Conservation (phyloP, 1,140 invertebrate genomes). For the Megalopta genalis region DNA sequence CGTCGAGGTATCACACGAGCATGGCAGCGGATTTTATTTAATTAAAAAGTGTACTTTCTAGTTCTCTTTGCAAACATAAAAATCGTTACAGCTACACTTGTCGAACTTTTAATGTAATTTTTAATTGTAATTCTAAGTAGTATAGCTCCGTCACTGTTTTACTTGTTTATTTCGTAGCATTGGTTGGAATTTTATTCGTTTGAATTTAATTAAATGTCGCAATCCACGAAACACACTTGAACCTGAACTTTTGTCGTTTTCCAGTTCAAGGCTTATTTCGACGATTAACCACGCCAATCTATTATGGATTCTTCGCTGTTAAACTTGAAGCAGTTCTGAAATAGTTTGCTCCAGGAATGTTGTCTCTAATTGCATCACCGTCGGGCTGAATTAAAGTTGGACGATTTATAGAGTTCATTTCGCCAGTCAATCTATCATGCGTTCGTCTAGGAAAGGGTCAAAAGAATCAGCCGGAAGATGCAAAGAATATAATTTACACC, state of each 20-base stretch:
- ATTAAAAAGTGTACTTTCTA: not conserved
- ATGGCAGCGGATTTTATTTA: no score
- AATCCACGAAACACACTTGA: not conserved
- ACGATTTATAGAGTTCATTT: constrained; percentile 19
- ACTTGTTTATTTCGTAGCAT: not conserved
- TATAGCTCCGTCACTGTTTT: not conserved
- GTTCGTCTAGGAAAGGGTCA: not conserved
- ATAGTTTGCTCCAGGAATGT: constrained; percentile 35
- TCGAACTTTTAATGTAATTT: not conserved
- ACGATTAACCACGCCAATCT: constrained; percentile 4
- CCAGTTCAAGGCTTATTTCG: not conserved
- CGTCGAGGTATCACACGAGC: no score
- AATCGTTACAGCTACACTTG: not conserved
- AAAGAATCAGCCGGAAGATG: not conserved
- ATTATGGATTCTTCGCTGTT: constrained; percentile 20
- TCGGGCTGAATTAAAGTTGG: constrained; percentile 18
- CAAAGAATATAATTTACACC: not conserved
- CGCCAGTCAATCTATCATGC: not conserved
- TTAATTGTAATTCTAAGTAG: no score
- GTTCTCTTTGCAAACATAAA: not conserved
- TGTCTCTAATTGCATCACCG: constrained; percentile 24
- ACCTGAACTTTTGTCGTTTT: not conserved
- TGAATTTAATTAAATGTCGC: not conserved
- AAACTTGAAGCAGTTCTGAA: constrained; percentile 22
- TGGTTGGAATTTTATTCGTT: not conserved